These are phyloP conservation scores for Oenanthe melanoleuca DNA, from an alignment of 2,113 vertebrate genomes.

Conservation along the genomic window DNA sequence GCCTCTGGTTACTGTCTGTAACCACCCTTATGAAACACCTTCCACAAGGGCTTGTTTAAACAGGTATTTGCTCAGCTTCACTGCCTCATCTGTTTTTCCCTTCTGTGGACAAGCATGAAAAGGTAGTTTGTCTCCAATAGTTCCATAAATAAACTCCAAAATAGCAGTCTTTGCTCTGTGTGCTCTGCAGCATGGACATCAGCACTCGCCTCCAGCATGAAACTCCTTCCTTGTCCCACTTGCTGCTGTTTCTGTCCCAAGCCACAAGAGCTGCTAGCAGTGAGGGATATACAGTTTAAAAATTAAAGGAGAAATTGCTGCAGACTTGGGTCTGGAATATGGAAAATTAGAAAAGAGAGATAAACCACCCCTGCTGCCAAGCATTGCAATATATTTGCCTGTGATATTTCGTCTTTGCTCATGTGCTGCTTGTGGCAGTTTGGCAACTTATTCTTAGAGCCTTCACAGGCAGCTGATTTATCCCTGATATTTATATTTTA, in stretches of 20 bases:
- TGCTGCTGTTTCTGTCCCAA: not conserved
- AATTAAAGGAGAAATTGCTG: not conserved
- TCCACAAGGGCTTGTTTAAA: not conserved
- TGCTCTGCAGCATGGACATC: not conserved
- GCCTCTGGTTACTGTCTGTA: not conserved
- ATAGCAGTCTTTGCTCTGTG: not conserved
- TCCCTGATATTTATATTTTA: not conserved
- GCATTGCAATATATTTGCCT: not conserved
- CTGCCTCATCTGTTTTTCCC: not conserved
- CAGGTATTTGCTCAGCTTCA: not conserved
- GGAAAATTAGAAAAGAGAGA: not conserved
- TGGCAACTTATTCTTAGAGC: not conserved
- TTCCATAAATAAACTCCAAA: not conserved
- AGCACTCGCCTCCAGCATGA: fast-evolving
- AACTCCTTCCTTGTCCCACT: not conserved
- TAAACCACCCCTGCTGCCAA: not conserved
- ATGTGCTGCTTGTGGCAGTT: not conserved
- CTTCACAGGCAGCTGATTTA: not conserved
- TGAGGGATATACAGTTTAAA: not conserved
- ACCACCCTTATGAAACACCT: not conserved
- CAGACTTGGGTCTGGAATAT: not conserved
- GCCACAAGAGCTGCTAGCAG: not conserved
- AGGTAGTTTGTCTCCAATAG: not conserved
- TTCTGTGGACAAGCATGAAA: not conserved
- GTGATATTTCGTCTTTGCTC: not conserved